Base-by-base conservation (phyloP, 2,113 vertebrate species). In the Callipepla squamata region DNA sequence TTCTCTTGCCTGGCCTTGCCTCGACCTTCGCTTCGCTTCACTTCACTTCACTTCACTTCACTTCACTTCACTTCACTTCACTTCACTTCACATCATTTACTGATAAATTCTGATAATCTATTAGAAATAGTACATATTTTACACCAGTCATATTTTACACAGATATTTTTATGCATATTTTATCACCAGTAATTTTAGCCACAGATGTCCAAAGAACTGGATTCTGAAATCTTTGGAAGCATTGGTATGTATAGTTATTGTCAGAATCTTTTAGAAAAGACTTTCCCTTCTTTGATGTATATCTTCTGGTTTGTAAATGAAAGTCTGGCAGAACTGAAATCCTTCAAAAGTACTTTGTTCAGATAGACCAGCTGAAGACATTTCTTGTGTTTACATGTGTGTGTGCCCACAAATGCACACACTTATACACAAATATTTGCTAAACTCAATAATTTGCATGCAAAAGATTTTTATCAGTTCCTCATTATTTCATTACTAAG, bases 401-500 rank as follows among this genome's bases (percentile, higher is more conserved):
- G 21, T 5, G 21, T n/a, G 19, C 13, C 38, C 10, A 42, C 13
- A 30, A 9, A n/a, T 2, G 42, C 19, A 21, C 15, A 18, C 0
- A 30, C 8, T 53, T 6, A 17, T 8, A 57, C 19, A 32, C 7
- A 79, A 84, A 34, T 70, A 65, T 85, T 93, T 69, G 6, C 47
- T 44, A 36, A 93, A 51, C 53, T 90, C 45, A 82, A 20, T 38
- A 42, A 58, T 66, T 86, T 90, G 11, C 85, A 68, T 90, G 62
- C 7, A 62, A 72, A 91, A 40, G 23, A 67, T 96, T 53, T 95
- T 95, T 93, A 79, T 76, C 4, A 85, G 87, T 96, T 89, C 30
- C 53, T 23, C 38, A 78, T 57, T 92, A 74, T 94, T 95, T 96
- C 55, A 51, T 95, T 89, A 94, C 95, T 97, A 95, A 95, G 95